A percentile compares a stretch with the other conserved stretches of the same genome.
Conservation (phyloP, 2,888 invertebrate genomes). For the Protophormia terraenovae region DNA sequence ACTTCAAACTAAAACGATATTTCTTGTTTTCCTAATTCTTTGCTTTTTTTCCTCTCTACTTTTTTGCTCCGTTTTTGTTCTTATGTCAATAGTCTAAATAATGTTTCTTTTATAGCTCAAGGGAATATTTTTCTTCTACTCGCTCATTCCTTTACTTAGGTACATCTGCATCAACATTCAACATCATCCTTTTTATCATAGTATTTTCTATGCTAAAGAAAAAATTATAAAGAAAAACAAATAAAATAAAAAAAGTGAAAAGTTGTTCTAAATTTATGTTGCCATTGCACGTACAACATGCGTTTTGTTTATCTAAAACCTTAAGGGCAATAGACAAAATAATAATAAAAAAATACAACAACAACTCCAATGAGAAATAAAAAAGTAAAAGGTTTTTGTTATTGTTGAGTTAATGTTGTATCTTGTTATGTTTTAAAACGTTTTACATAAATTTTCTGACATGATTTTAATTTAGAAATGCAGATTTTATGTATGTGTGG, state of each 20-base stretch:
- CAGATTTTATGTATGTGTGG: too few relatives aligned
- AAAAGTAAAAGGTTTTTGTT: neutral
- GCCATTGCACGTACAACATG: constrained; percentile 46
- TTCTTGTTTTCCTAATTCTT: neutral
- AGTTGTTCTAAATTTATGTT: constrained; percentile 45
- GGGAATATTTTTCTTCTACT: constrained; percentile 12
- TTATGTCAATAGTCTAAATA: constrained; percentile 12
- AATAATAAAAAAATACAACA: neutral
- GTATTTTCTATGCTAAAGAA: neutral
- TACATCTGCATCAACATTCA: neutral
- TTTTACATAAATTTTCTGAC: neutral
- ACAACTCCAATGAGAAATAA: neutral
- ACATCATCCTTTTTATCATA: neutral
- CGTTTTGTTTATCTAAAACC: constrained; percentile 60
- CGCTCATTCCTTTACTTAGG: neutral
- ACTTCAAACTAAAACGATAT: too few relatives aligned
- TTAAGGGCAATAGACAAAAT: constrained; percentile 51
- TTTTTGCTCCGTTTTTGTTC: too few relatives aligned
- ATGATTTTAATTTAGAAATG: neutral
- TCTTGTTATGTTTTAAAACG: constrained; percentile 10
- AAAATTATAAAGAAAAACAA: neutral
- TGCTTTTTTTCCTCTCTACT: neutral
- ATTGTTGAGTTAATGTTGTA: neutral
- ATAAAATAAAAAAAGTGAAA: constrained; percentile 6
- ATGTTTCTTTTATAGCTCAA: constrained; percentile 7